Evolutionary conservation across 2,113 vertebrate genomes (phyloP).

Genomic region (Vulpes vulpes): DNA sequence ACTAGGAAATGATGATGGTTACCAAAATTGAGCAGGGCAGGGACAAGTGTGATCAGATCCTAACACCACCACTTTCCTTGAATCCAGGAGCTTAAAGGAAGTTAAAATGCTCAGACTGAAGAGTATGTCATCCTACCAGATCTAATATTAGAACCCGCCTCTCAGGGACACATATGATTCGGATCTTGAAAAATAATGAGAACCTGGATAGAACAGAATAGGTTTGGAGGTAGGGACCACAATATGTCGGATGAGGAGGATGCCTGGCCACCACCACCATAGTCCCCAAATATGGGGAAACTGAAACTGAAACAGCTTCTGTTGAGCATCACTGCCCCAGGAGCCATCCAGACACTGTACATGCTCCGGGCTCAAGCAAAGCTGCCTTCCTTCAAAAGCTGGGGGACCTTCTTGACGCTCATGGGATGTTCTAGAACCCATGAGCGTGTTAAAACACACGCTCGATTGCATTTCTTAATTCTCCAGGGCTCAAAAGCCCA

Average conservation of each 20-base stretch:
- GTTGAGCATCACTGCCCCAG: too few species aligned
- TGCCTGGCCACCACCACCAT: neutral
- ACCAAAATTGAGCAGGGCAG: neutral
- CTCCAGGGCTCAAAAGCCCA: neutral
- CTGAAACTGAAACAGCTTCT: neutral
- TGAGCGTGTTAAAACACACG: neutral
- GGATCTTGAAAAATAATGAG: neutral
- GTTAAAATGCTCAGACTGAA: neutral
- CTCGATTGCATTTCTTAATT: neutral
- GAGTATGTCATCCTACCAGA: neutral
- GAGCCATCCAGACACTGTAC: neutral
- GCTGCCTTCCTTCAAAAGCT: neutral
- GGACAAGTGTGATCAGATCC: neutral
- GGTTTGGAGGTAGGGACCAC: neutral
- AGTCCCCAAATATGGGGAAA: neutral
- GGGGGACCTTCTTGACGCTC: neutral
- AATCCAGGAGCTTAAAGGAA: slow-evolving; percentile 2
- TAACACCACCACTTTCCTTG: neutral
- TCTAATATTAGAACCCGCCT: neutral
- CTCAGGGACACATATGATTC: neutral
- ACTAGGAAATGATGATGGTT: neutral
- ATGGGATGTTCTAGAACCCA: neutral
- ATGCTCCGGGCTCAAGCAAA: neutral
- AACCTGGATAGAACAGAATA: neutral
- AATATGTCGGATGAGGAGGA: neutral